Base-by-base conservation (phyloP, 2,888 invertebrate genomes). In the Phaonia tiefii region DNA sequence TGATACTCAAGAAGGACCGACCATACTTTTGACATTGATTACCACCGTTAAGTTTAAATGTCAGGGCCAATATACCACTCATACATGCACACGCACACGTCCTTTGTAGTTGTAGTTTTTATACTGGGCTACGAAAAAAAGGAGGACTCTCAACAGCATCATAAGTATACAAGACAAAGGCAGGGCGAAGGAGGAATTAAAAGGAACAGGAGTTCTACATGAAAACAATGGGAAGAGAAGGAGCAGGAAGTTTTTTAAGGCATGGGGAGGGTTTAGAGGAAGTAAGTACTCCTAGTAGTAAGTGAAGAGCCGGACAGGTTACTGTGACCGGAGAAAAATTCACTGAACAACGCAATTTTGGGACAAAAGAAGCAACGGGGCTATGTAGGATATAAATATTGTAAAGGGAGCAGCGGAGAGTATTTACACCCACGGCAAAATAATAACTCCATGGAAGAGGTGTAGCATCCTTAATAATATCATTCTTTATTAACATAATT, bases 31-130 rank as follows among this genome's bases (percentile, higher is more conserved):
- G 83, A 82, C 81, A 84, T 84, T 84, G 84, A 80, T 81, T 83
- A 54, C 78, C 81, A 79, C 78, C 81, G 81, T 80, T 76, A 71
- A 78, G 73, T 78, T 75, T 80, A 80, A 84, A 84, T 83, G 84
- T 83, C 84, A 84, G 79, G 83, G 84, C 78, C 81, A 83, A 75
- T 76, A 58, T 37, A 56, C 73, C 31, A 31, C 31, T 31, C 31
- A 31, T 22, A 63, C 26, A 51, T 39, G 60, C 37, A 69, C n/a
- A 63, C 4, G 31, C 31, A 31, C n/a, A n/a, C n/a, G n/a, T n/a
- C n/a, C n/a, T 13, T 60, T 37, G 72, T 49, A 49, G 15, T 22
- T 31, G 22, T 63, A 11, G 15, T 15, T 20, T 2, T 15, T 51
- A 15, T 51, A n/a, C 20, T 51, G 13, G 20, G 51, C 15, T 17